Evolutionary conservation across 2,797 vertebrate genomes (phyloP).

Genomic region (Epinephelus awoara): DNA sequence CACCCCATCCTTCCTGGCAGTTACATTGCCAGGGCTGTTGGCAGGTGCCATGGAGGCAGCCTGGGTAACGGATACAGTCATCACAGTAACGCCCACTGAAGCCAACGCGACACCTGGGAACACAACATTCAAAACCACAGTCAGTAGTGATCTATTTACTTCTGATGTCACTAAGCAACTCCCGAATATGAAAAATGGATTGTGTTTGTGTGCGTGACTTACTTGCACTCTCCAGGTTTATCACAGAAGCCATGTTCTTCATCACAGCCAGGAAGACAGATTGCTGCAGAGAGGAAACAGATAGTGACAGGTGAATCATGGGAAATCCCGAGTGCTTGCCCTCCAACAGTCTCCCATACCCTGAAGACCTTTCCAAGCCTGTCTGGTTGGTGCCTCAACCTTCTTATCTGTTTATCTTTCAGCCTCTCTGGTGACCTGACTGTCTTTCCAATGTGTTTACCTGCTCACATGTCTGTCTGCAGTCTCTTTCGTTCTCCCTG

Average conservation of each 20-base stretch:
- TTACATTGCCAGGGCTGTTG: slow-evolving; percentile 99
- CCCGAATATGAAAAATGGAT: background rate
- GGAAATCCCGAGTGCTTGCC: slow-evolving; percentile 48
- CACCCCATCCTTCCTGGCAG: slow-evolving; percentile 99
- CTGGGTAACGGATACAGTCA: slow-evolving; percentile 97
- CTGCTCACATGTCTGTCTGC: slow-evolving; percentile 22
- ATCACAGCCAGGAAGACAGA: slow-evolving; percentile 96
- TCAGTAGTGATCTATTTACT: slow-evolving; percentile 24
- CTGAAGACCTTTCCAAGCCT: slow-evolving; percentile 39
- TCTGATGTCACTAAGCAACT: background rate
- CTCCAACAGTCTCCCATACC: slow-evolving; percentile 44
- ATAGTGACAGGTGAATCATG: slow-evolving; percentile 64
- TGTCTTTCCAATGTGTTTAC: slow-evolving; percentile 27
- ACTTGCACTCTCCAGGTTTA: slow-evolving; percentile 99
- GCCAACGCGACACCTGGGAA: slow-evolving; percentile 94
- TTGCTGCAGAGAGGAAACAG: slow-evolving; percentile 87
- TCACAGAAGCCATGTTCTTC: slow-evolving; percentile 97
- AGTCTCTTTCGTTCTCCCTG: slow-evolving; percentile 14
- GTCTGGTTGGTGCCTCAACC: slow-evolving; percentile 1
- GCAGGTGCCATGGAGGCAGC: slow-evolving; percentile 98
- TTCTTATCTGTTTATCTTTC: slow-evolving; percentile 37
- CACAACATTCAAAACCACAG: slow-evolving; percentile 27
- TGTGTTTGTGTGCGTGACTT: slow-evolving; percentile 76
- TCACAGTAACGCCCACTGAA: slow-evolving; percentile 98
- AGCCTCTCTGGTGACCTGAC: background rate